phyloP scores from a whole-genome alignment of 2,888 invertebrate genomes.

The Trachelus tabidus region DNA sequence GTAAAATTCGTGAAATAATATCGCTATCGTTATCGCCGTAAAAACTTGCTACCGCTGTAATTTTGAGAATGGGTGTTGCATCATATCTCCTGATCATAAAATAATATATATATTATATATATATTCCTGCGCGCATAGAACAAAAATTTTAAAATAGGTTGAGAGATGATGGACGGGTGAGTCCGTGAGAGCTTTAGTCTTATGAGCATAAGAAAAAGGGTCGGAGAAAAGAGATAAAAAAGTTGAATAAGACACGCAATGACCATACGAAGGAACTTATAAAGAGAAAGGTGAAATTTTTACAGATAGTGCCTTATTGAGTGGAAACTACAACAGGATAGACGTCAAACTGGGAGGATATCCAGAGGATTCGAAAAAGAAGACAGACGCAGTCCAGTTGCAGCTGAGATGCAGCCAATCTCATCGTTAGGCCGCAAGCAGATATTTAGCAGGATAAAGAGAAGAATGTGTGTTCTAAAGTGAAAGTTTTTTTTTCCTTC shows the following conservation, averaged over 20 bases:
- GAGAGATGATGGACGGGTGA: neutral
- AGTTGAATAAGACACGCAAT: neutral
- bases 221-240: neutral
- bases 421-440: slow-evolving; percentile 17
- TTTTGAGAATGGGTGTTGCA: too few species aligned
- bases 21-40: neutral
- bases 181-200: neutral
- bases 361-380: neutral
- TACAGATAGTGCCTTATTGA: neutral
- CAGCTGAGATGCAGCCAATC: slow-evolving; percentile 22
- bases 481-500: slow-evolving; percentile 2
- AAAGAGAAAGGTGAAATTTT: neutral
- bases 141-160: neutral
- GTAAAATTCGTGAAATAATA: neutral
- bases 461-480: slow-evolving; percentile 29
- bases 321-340: neutral
- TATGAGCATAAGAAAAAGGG: neutral
- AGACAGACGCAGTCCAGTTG: slow-evolving; percentile 8
- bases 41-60: neutral
- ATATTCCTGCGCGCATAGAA: too few species aligned
- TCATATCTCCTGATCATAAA: too few species aligned
- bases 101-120: too few species aligned
- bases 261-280: neutral
- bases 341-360: neutral
- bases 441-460: slow-evolving; percentile 13